Evolutionary conservation across 2,888 invertebrate species (phyloP).

Genomic region (Lasioglossum oenotherae): DNA sequence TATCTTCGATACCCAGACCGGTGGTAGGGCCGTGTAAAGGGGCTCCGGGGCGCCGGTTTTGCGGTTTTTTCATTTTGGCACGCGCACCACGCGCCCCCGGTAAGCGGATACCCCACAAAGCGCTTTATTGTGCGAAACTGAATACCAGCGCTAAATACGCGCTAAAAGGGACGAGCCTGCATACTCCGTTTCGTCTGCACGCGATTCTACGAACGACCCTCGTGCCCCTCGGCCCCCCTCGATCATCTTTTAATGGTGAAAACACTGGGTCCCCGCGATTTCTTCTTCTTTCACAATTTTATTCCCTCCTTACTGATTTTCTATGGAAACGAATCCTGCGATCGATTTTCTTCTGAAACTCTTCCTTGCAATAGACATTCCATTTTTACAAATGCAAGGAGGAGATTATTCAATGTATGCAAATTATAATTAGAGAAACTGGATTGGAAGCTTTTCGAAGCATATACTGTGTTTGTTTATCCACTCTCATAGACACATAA

Average conservation of each 20-base stretch:
- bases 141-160: conserved; percentile 81
- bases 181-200: conserved; percentile 49
- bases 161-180: conserved; percentile 69
- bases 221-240: conserved; percentile 4
- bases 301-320: not conserved
- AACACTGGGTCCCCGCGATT: conserved; percentile 9
- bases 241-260: conserved; percentile 50
- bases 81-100: conserved; percentile 78
- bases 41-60: conserved; percentile 69
- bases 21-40: conserved; percentile 62
- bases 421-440: not conserved
- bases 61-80: conserved; percentile 83
- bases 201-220: conserved; percentile 60
- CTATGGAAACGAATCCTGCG: not conserved
- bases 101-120: conserved; percentile 83
- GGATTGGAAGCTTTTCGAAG: not conserved
- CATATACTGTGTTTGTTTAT: not conserved
- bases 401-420: not conserved
- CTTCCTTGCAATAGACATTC: not conserved
- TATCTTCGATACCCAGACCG: conserved; percentile 10
- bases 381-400: not conserved
- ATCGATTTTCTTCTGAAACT: not conserved
- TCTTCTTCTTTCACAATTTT: not conserved
- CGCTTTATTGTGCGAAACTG: conserved; percentile 83
- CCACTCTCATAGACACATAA: not conserved